Evolutionary conservation across 1,140 invertebrate genomes (phyloP), one percentile per base, ranked within the genome.

Genomic region (Bombus waltoni): DNA sequence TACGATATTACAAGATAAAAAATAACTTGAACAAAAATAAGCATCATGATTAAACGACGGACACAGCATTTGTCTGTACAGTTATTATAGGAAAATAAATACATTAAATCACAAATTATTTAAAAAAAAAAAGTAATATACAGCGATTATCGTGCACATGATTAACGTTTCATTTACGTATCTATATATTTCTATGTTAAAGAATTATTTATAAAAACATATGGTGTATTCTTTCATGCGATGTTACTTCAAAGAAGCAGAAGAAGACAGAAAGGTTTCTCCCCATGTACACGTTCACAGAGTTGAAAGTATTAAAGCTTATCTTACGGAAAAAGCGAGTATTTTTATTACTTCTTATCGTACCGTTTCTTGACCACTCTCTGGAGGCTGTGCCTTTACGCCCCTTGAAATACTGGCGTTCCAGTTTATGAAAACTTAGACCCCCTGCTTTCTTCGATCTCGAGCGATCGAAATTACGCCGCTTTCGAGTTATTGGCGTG

Each of bases 351-450:
- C 70, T n/a, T 72, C 70, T 72, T 42, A 72, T 72, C 70, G 22
- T 25, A 9, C 18, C 38, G 8, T 25, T 38, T 42, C 70, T 72
- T 42, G 70, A 72, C 70, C 70, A n/a, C 35, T 18, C 40, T 72
- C 13, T 28, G 4, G 25, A 15, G 28, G 18, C 40, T n/a, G 9
- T n/a, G 38, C 70, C 15, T 71, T 72, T 42, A 28, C 28, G 40
- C 28, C 72, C 42, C 10, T 76, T 35, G n/a, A 65, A 44, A n/a
- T 72, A 40, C 70, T 15, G 66, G 9, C 18, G n/a, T 5, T 62
- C 28, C 13, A 65, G 57, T 78, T 65, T 42, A 32, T 62, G 70
- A 87, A 87, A 88, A 88, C 62, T 75, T 38, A 70, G 10, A 62
- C 13, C 10, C 2, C 44, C 28, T 4, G 28, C 28, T 8, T 22